Evolutionary conservation across 2,888 invertebrate species (phyloP), one percentile per base, ranked within the genome.

Genomic region (Pycnomerus fuliginosus): DNA sequence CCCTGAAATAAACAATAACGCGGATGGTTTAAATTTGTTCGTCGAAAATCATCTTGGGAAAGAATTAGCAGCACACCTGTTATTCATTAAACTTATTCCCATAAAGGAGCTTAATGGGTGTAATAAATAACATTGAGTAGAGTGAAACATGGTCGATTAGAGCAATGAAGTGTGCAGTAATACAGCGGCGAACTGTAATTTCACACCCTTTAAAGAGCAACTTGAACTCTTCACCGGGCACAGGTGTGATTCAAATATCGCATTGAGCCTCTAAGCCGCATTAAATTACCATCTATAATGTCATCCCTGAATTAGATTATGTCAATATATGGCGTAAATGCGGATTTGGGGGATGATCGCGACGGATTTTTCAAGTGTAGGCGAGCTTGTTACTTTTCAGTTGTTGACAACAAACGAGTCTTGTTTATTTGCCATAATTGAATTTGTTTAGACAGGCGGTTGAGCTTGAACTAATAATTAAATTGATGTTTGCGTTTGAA

Each of bases 231-330:
- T 44, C 39, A 35, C 33, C 42, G 46, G 32, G 24, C 46, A 44
- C 48, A 45, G 48, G 51, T 53, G 52, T 41, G 46, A 46, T 50
- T 46, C 50, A 47, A 47, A 56, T 56, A 52, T 54, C 50, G 51
- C 49, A 46, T 53, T 51, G 50, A 51, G 52, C 48, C 42, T 43
- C 46, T 55, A 55, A 52, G 52, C 55, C 51, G 52, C 47, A 54
- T 56, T 53, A 56, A 55, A 56, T 53, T 56, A 55, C 53, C 54
- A 56, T 56, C 45, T 41, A 53, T 55, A 53, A 50, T 53, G 44
- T 37, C 40, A 41, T 42, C 38, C 52, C 54, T 36, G 54, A 56
- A 56, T 56, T 54, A 55, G 56, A 50, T 47, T 34, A 46, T 50
- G 53, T 51, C 52, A 42, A 27, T n/a, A n/a, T n/a, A n/a, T n/a